These are phyloP conservation scores for Clamator glandarius DNA, from an alignment of 2,797 vertebrate species.

Conservation along the genomic window DNA sequence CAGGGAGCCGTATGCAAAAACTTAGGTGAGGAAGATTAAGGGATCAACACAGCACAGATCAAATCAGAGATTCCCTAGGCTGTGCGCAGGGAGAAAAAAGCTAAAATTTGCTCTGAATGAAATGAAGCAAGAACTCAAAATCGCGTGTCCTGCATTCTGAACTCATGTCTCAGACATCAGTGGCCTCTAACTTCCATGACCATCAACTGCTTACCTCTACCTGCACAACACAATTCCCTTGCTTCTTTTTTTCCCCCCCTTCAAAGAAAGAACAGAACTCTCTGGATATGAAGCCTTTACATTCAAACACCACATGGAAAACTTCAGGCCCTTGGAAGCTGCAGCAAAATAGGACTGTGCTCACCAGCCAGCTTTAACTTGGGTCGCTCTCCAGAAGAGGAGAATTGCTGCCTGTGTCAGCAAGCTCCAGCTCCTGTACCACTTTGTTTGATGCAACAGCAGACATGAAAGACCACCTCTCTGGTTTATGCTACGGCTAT, in stretches of 20 bases:
- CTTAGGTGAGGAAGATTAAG: neutral
- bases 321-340: neutral
- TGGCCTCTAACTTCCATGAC: neutral
- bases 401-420: conserved; percentile 27
- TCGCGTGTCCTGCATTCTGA: neutral
- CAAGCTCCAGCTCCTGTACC: conserved; percentile 16
- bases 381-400: conserved; percentile 30
- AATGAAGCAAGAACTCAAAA: neutral
- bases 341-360: neutral
- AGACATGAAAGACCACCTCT: conserved; percentile 27
- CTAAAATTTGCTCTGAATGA: neutral
- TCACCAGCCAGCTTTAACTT: neutral
- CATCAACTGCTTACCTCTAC: neutral
- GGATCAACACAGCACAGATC: neutral
- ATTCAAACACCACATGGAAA: neutral
- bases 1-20: neutral
- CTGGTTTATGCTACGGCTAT: neutral
- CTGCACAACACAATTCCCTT: neutral
- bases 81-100: neutral
- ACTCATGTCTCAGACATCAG: neutral
- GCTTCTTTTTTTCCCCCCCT: too few species aligned
- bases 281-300: neutral
- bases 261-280: neutral
- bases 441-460: neutral
- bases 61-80: neutral